phyloP scores from a whole-genome alignment of 1,140 invertebrate species.

The Sycophaga agraensis region DNA sequence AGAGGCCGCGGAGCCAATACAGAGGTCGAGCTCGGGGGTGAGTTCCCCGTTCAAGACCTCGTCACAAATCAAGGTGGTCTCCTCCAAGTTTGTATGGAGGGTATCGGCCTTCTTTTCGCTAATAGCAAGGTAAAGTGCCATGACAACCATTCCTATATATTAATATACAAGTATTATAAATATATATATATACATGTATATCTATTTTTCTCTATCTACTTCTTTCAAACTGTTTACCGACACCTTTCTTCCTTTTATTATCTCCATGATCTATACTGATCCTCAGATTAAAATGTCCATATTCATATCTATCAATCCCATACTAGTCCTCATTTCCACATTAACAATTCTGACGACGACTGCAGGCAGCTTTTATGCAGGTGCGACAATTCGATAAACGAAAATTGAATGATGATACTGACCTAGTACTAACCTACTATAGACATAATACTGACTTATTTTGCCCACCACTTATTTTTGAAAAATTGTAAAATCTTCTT shows the following conservation, averaged over 20 bases:
- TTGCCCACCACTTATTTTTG: too few species aligned
- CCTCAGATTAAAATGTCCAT: too few species aligned
- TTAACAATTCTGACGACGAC: not conserved
- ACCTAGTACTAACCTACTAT: too few species aligned
- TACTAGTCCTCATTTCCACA: too few species aligned
- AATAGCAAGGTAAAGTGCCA: slow-evolving; percentile 91
- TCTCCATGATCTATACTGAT: too few species aligned
- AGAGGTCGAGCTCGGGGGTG: slow-evolving; percentile 88
- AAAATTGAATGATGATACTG: too few species aligned
- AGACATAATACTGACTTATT: too few species aligned
- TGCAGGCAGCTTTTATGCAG: slow-evolving; percentile 14
- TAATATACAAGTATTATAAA: not conserved
- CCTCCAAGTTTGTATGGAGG: slow-evolving; percentile 98
- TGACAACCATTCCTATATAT: not conserved
- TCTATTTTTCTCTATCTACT: slow-evolving; percentile 21
- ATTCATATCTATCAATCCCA: too few species aligned
- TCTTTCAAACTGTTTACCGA: slow-evolving; percentile 1
- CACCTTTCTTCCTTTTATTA: slow-evolving; percentile 11
- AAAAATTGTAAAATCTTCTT: too few species aligned
- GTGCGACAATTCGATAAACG: too few species aligned
- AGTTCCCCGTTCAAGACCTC: slow-evolving; percentile 98
- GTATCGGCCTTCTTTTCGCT: slow-evolving; percentile 95
- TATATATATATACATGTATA: not conserved
- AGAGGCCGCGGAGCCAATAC: slow-evolving; percentile 73
- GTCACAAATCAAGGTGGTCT: slow-evolving; percentile 94